Evolutionary conservation across 2,888 invertebrate species (phyloP).

Genomic region (Anagyrus pseudococci): DNA sequence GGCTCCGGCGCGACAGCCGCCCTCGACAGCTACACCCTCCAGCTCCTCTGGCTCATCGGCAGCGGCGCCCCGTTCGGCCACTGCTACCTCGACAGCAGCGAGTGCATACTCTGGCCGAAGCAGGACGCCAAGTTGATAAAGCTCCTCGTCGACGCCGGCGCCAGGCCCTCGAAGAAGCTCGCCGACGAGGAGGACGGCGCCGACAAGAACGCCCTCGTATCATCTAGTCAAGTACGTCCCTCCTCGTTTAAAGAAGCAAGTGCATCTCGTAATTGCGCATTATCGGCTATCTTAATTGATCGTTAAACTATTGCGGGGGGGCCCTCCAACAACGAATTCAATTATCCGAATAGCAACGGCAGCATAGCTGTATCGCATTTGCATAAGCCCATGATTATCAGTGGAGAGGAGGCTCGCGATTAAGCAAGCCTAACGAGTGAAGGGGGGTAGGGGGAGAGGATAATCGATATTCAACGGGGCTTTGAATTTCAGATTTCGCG

Average conservation of each 20-base stretch:
- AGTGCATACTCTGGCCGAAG: conserved; percentile 60
- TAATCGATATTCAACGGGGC: too few relatives aligned
- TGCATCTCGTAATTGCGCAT: too few relatives aligned
- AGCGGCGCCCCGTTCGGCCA: conserved; percentile 65
- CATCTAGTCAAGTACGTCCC: conserved; percentile 61
- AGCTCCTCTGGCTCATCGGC: conserved; percentile 78
- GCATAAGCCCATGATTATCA: too few relatives aligned
- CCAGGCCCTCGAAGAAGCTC: conserved; percentile 62
- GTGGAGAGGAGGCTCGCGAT: too few relatives aligned
- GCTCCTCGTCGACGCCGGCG: conserved; percentile 79
- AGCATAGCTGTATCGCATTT: too few relatives aligned
- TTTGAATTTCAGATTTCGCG: conserved; percentile 54
- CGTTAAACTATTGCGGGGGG: too few relatives aligned
- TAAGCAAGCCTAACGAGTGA: too few relatives aligned
- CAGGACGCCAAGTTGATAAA: conserved; percentile 74
- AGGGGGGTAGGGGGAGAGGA: too few relatives aligned
- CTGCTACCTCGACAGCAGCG: conserved; percentile 56
- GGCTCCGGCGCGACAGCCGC: neutral
- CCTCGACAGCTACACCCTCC: conserved; percentile 71
- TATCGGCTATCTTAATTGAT: too few relatives aligned
- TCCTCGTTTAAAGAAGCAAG: too few relatives aligned
- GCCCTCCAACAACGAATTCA: too few relatives aligned
- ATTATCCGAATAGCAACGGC: too few relatives aligned
- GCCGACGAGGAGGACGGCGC: conserved; percentile 58
- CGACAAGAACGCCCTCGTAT: conserved; percentile 40